Conservation (phyloP, 1,140 invertebrate genomes). For the Laodelphax striatellus region DNA sequence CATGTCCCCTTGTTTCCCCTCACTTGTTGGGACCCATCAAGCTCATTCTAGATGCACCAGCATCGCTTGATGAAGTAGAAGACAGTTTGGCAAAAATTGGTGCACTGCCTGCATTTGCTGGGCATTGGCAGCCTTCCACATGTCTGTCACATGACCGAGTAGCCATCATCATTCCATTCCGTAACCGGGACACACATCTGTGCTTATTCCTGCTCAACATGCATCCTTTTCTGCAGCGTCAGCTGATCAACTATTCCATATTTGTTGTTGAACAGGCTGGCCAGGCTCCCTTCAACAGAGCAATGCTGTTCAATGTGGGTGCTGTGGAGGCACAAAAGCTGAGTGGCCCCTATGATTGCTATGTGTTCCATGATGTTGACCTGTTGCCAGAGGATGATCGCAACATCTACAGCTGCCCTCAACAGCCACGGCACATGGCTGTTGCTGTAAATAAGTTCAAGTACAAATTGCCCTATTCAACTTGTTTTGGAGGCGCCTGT, state of each 20-base stretch:
- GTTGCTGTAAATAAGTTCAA: constrained; percentile 66
- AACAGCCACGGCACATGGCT: constrained; percentile 88
- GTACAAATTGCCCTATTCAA: constrained; percentile 59
- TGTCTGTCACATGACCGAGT: constrained; percentile 67
- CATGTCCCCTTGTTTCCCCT: too few species aligned
- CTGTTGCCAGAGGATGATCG: constrained; percentile 83
- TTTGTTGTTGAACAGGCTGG: constrained; percentile 83
- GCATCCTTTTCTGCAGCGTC: constrained; percentile 80
- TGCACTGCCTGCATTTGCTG: constrained; percentile 45
- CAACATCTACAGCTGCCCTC: constrained; percentile 83
- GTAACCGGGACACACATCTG: constrained; percentile 74
- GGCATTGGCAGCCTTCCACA: constrained; percentile 58
- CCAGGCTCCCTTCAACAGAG: constrained; percentile 71
- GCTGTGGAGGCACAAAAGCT: constrained; percentile 73
- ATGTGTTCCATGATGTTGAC: constrained; percentile 94
- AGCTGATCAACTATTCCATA: constrained; percentile 86
- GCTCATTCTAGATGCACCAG: constrained; percentile 7
- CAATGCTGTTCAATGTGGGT: constrained; percentile 89
- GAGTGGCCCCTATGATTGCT: constrained; percentile 69
- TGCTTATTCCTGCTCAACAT: constrained; percentile 74
- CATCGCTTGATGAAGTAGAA: constrained; percentile 10
- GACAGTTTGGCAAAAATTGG: constrained; percentile 10
- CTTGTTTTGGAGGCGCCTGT: constrained; percentile 82
- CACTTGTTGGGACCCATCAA: constrained; percentile 14
- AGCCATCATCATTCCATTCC: constrained; percentile 72